phyloP scores from a whole-genome alignment of 2,888 invertebrate genomes.

The Drosophila macrospina region DNA sequence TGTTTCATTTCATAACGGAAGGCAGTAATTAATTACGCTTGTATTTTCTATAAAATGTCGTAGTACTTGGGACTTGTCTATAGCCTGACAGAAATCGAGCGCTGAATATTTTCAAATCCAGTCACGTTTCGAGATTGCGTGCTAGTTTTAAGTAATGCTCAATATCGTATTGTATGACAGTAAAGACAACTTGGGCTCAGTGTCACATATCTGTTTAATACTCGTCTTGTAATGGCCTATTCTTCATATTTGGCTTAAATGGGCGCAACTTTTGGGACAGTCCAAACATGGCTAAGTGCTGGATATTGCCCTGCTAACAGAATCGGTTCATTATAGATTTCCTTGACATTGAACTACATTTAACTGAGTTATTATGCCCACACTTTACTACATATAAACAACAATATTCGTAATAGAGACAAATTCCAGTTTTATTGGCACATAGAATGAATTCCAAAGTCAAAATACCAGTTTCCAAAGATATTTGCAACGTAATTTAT shows the following conservation, averaged over 20 bases:
- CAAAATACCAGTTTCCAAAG: constrained; percentile 58
- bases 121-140: constrained; percentile 67
- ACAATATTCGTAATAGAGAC: constrained; percentile 17
- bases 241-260: constrained; percentile 37
- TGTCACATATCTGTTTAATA: constrained; percentile 35
- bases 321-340: constrained; percentile 40
- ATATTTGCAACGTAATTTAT: constrained; percentile 51
- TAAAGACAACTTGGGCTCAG: constrained; percentile 23
- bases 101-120: constrained; percentile 34
- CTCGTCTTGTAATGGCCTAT: constrained; percentile 38
- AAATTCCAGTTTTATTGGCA: constrained; percentile 52
- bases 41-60: constrained; percentile 1
- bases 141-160: constrained; percentile 60
- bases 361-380: constrained; percentile 30
- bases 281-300: constrained; percentile 24
- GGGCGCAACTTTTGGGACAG: constrained; percentile 31
- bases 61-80: constrained; percentile 8
- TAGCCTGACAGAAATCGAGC: constrained; percentile 68
- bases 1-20: constrained; percentile 2
- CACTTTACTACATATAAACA: constrained; percentile 3
- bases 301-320: background rate
- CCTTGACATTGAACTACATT: constrained; percentile 79
- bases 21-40: constrained; percentile 15
- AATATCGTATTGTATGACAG: constrained; percentile 34
- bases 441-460: constrained; percentile 70